Conservation (phyloP, 2,888 invertebrate species). For the Ichneumoninae sp. region DNA sequence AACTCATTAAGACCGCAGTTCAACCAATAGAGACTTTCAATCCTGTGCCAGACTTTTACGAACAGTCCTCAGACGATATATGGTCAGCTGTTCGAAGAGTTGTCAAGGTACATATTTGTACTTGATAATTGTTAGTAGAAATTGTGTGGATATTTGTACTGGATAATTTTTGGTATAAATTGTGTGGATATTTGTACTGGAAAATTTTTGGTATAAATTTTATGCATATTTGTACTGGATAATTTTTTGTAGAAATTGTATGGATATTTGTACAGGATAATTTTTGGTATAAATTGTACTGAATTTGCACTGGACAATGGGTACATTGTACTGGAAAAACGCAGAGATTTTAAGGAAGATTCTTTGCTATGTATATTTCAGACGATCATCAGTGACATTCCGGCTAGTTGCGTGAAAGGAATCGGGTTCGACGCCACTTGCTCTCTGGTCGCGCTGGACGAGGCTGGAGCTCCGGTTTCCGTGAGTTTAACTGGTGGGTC, state of each 20-base stretch:
- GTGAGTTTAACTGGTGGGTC: conserved; percentile 88
- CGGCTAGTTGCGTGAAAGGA: conserved; percentile 89
- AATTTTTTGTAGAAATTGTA: background rate
- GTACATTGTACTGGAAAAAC: too few relatives aligned
- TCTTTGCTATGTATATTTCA: conserved; percentile 76
- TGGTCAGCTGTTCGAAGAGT: conserved; percentile 91
- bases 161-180: too few relatives aligned
- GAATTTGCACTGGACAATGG: too few relatives aligned
- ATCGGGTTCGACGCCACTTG: conserved; percentile 98
- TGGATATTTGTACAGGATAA: too few relatives aligned
- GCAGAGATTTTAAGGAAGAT: background rate
- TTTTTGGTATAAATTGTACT: too few relatives aligned
- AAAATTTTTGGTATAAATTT: too few relatives aligned
- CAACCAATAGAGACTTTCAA: conserved; percentile 91
- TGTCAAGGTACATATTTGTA: conserved; percentile 88
- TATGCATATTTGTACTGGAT: too few relatives aligned
- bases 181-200: too few relatives aligned
- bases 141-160: background rate
- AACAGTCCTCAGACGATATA: conserved; percentile 96
- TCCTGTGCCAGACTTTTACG: conserved; percentile 91
- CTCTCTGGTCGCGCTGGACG: conserved; percentile 93
- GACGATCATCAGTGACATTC: conserved; percentile 87
- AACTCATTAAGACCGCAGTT: conserved; percentile 87
- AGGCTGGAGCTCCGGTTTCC: conserved; percentile 88
- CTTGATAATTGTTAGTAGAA: background rate